phyloP scores from a whole-genome alignment of 1,140 invertebrate species.

The Drosophila pseudoananassae region DNA sequence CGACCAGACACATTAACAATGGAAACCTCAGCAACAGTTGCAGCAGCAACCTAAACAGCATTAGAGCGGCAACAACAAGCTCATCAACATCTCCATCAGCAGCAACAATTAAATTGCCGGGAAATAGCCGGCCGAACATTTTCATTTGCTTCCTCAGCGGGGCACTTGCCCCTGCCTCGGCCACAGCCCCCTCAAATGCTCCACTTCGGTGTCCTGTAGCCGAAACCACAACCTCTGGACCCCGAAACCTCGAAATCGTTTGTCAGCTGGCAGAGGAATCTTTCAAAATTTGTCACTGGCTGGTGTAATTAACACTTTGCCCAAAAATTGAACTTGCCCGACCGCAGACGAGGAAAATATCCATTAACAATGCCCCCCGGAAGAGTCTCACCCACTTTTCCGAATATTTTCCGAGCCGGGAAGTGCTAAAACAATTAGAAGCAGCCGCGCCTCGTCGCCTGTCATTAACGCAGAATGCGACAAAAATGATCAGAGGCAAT shows the following conservation, averaged over 20 bases:
- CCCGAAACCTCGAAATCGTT: constrained; percentile 47
- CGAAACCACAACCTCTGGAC: constrained; percentile 15
- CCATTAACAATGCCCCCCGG: constrained; percentile 43
- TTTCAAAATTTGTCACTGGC: constrained; percentile 60
- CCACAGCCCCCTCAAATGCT: background rate
- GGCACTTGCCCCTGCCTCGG: background rate
- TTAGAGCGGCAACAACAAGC: constrained; percentile 29
- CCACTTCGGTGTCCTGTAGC: constrained; percentile 18
- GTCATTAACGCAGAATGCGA: constrained; percentile 68
- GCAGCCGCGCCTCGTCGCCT: constrained; percentile 65
- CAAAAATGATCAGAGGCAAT: constrained; percentile 47
- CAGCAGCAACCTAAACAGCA: constrained; percentile 16
- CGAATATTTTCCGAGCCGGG: constrained; percentile 4
- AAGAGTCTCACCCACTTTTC: background rate
- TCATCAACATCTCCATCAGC: constrained; percentile 34
- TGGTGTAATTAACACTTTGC: constrained; percentile 69
- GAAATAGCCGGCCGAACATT: constrained; percentile 4
- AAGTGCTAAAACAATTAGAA: constrained; percentile 77
- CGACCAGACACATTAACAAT: constrained; percentile 19
- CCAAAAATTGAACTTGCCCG: constrained; percentile 47
- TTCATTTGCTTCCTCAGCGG: constrained; percentile 34
- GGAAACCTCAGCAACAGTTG: constrained; percentile 33
- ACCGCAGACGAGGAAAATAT: constrained; percentile 38
- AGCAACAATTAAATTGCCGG: constrained; percentile 38
- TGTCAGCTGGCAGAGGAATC: constrained; percentile 48